Conservation (phyloP, 2,888 invertebrate genomes). For the Ernsta delagoae region DNA sequence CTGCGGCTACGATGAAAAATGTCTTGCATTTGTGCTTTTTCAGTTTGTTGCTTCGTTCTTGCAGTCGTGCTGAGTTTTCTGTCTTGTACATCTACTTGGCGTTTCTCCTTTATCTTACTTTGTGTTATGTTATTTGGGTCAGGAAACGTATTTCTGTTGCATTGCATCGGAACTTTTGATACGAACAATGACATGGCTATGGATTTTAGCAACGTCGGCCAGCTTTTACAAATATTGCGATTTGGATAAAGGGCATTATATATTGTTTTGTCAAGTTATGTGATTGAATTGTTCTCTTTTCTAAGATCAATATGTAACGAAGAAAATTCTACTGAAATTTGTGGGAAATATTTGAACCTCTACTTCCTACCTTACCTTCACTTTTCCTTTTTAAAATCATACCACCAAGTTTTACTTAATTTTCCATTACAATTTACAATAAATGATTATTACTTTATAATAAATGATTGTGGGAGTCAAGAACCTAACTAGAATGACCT, state of each 20-base stretch:
- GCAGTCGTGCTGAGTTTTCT: constrained; percentile 21
- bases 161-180: constrained; percentile 31
- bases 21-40: constrained; percentile 38
- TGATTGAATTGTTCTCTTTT: too few species aligned
- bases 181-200: constrained; percentile 25
- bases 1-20: constrained; percentile 35
- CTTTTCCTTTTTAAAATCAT: too few species aligned
- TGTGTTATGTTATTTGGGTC: constrained; percentile 34
- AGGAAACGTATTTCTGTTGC: constrained; percentile 29
- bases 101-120: constrained; percentile 35
- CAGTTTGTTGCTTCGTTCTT: constrained; percentile 36
- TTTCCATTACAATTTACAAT: too few species aligned
- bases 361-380: too few species aligned
- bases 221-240: constrained; percentile 5
- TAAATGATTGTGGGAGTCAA: too few species aligned
- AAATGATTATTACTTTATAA: too few species aligned
- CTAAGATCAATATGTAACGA: too few species aligned
- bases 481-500: too few species aligned
- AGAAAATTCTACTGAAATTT: too few species aligned
- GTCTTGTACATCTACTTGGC: constrained; percentile 34
- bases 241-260: not conserved
- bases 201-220: constrained; percentile 11
- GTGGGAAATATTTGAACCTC: too few species aligned
- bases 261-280: too few species aligned
- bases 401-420: too few species aligned